Evolutionary conservation across 2,113 vertebrate species (phyloP).

Genomic region (Anser brachyrhynchus): DNA sequence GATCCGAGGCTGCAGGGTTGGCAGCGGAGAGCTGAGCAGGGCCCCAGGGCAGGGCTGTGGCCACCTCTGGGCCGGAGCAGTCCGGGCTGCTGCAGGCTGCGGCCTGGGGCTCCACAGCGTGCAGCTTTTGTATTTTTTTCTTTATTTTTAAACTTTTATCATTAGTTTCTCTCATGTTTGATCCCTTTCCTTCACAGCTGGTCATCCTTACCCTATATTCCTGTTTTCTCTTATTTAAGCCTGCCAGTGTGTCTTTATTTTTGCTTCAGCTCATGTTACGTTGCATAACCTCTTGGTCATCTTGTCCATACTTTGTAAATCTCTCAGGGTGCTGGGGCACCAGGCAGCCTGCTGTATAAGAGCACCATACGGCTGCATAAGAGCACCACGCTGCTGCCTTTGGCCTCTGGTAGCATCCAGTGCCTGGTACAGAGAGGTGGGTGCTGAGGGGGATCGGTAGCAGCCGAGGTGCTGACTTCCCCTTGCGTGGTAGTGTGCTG

Average conservation of each 20-base stretch:
- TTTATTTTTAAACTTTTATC: not conserved
- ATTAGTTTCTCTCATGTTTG: not conserved
- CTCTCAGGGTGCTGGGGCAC: not conserved
- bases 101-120: too few relatives aligned
- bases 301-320: not conserved
- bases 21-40: not conserved
- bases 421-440: not conserved
- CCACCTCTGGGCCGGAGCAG: too few relatives aligned
- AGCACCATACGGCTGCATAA: not conserved
- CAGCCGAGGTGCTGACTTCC: not conserved
- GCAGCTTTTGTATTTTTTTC: not conserved
- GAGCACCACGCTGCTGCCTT: not conserved
- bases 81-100: too few relatives aligned
- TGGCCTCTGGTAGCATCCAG: not conserved
- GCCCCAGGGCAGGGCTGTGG: not conserved
- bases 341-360: not conserved
- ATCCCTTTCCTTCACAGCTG: not conserved
- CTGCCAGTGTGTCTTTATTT: too few relatives aligned
- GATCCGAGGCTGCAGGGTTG: not conserved
- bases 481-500: fast-evolving
- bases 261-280: too few relatives aligned
- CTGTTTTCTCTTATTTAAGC: not conserved
- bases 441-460: not conserved
- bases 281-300: not conserved
- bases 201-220: not conserved